These are phyloP conservation scores for Protomyctophum bolini DNA, from an alignment of 2,113 vertebrate genomes.

Conservation along the genomic window DNA sequence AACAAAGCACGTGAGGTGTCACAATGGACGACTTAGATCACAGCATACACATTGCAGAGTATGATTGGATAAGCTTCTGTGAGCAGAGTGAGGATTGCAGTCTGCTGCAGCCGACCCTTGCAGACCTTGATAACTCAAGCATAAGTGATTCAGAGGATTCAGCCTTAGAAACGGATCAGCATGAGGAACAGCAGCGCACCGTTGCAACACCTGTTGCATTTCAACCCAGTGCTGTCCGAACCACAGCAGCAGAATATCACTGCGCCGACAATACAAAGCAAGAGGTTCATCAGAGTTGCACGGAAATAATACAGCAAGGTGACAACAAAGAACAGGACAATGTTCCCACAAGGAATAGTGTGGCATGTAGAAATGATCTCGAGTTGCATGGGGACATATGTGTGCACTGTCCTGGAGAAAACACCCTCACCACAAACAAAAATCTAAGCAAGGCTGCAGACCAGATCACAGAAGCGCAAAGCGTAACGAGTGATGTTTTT, in stretches of 20 bases:
- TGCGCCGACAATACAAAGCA: not conserved
- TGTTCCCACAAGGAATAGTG: not conserved
- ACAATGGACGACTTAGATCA: conserved; percentile 95
- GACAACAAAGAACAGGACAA: not conserved
- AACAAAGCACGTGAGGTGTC: conserved; percentile 42
- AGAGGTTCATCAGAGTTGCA: not conserved
- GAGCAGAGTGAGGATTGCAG: conserved; percentile 84
- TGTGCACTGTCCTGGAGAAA: not conserved
- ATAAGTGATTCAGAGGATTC: conserved; percentile 86
- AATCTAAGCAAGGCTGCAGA: conserved; percentile 2
- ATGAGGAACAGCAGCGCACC: conserved; percentile 10
- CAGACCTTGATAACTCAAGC: conserved; percentile 80
- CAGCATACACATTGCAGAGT: conserved; percentile 88
- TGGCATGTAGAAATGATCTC: not conserved
- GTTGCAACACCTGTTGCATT: conserved; percentile 5
- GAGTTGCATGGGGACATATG: not conserved
- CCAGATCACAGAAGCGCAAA: conserved; percentile 3
- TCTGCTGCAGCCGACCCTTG: conserved; percentile 80
- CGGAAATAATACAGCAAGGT: not conserved
- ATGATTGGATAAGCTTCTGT: conserved; percentile 88
- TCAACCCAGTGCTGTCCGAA: conserved; percentile 12
- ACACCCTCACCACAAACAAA: not conserved
- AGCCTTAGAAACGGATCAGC: not conserved
- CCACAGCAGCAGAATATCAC: not conserved
- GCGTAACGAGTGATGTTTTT: not conserved